A percentile compares a stretch with the other conserved stretches of the same genome.
These are phyloP conservation scores for Pachycephala philippinensis DNA, from an alignment of 2,113 vertebrate genomes.

Conservation along the genomic window DNA sequence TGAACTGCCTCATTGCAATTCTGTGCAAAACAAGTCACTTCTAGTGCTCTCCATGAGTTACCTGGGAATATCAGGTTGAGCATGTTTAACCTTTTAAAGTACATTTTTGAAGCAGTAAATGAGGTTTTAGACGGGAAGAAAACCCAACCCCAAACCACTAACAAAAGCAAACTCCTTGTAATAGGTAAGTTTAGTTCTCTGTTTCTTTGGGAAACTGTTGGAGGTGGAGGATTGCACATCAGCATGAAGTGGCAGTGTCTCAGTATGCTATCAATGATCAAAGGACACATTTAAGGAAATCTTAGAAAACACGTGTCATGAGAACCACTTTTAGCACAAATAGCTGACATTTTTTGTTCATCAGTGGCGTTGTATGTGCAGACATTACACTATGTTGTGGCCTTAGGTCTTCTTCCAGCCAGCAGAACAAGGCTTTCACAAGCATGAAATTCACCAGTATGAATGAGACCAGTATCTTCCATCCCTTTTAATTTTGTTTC, in stretches of 20 bases:
- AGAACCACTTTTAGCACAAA: not conserved
- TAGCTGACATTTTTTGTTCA: not conserved
- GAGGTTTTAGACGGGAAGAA: not conserved
- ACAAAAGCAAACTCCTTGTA: not conserved
- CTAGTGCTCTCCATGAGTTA: not conserved
- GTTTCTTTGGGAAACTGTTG: not conserved
- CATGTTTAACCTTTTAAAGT: not conserved
- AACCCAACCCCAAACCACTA: accelerated
- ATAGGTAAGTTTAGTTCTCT: not conserved
- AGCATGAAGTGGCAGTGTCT: not conserved
- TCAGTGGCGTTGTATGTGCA: accelerated
- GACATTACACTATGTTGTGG: not conserved
- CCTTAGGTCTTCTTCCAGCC: not conserved
- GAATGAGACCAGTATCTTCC: not conserved
- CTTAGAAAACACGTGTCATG: accelerated
- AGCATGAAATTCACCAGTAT: not conserved
- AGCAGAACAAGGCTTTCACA: not conserved
- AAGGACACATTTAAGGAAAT: not conserved
- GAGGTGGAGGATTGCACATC: not conserved
- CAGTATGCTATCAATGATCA: not conserved
- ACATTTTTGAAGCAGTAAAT: not conserved
- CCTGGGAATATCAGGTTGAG: not conserved
- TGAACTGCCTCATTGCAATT: not conserved
- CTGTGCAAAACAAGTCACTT: not conserved
- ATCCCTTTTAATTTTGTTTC: not conserved